These are phyloP conservation scores for Philereme vetulata DNA, from an alignment of 2,888 invertebrate species.

Conservation along the genomic window DNA sequence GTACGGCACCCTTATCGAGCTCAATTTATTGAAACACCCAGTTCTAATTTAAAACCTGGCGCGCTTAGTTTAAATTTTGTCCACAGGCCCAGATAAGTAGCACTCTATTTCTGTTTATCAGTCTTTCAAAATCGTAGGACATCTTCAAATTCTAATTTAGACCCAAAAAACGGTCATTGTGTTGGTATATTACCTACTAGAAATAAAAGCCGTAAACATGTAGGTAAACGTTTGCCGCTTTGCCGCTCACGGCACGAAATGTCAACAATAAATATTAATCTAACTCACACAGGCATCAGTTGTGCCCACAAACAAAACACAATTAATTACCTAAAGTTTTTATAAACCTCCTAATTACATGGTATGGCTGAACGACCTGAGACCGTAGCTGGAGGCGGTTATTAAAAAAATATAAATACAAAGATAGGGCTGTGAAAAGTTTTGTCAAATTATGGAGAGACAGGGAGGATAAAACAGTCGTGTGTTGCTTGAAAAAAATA, in stretches of 20 bases:
- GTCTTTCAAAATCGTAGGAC: too few species aligned
- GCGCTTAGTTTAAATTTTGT: too few species aligned
- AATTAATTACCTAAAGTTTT: conserved; percentile 78
- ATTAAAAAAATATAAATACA: conserved; percentile 55
- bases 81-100: too few species aligned
- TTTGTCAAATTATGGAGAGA: not conserved
- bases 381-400: conserved; percentile 50
- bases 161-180: too few species aligned
- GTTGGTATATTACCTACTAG: not conserved
- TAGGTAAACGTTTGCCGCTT: conserved; percentile 57
- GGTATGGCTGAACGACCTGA: conserved; percentile 57
- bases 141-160: too few species aligned
- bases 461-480: not conserved
- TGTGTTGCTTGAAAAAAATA: not conserved
- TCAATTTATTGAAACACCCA: too few species aligned
- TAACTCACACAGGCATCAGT: conserved; percentile 59
- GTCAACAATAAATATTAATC: conserved; percentile 78
- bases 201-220: conserved; percentile 32
- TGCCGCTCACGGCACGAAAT: conserved; percentile 64
- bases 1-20: too few species aligned
- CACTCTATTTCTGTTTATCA: too few species aligned
- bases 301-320: conserved; percentile 55
- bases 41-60: too few species aligned
- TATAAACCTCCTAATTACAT: conserved; percentile 74
- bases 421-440: conserved; percentile 25